Conservation (phyloP, 2,888 invertebrate species). For the Micoletzkya japonica region DNA sequence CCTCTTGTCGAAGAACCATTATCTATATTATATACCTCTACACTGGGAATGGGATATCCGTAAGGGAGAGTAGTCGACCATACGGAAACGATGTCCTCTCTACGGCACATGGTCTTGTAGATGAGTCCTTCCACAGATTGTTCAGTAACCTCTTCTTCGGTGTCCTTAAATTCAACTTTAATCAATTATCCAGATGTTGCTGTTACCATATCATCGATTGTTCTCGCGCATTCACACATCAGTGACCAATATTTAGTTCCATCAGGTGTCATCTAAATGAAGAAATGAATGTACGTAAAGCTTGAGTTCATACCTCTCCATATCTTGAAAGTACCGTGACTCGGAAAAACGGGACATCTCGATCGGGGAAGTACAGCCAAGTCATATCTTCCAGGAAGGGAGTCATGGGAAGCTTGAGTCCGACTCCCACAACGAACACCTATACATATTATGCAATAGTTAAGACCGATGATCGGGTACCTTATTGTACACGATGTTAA, state of each 20-base stretch:
- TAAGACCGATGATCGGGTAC: conserved; percentile 29
- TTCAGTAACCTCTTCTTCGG: conserved; percentile 55
- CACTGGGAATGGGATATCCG: conserved; percentile 62
- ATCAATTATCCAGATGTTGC: neutral
- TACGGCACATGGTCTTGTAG: conserved; percentile 56
- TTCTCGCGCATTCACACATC: conserved; percentile 62
- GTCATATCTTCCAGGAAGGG: conserved; percentile 57
- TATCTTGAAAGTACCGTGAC: conserved; percentile 60
- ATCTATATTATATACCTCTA: conserved; percentile 38
- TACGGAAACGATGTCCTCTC: conserved; percentile 57
- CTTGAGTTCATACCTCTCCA: conserved; percentile 52
- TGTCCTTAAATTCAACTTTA: conserved; percentile 31
- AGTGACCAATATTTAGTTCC: conserved; percentile 62
- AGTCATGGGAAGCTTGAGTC: conserved; percentile 58
- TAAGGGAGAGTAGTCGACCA: conserved; percentile 57
- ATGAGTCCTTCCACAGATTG: conserved; percentile 59
- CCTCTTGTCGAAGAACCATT: neutral
- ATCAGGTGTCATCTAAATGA: conserved; percentile 52
- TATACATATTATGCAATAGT: conserved; percentile 26
- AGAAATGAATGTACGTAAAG: neutral
- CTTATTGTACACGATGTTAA: conserved; percentile 57
- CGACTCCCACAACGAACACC: conserved; percentile 62
- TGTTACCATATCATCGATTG: conserved; percentile 52
- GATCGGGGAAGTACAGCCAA: conserved; percentile 63
- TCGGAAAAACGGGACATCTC: conserved; percentile 61